Percentiles rank a stretch among this genome's conserved stretches.
Conservation (phyloP, 2,888 invertebrate genomes). For the Leucozona laternaria region DNA sequence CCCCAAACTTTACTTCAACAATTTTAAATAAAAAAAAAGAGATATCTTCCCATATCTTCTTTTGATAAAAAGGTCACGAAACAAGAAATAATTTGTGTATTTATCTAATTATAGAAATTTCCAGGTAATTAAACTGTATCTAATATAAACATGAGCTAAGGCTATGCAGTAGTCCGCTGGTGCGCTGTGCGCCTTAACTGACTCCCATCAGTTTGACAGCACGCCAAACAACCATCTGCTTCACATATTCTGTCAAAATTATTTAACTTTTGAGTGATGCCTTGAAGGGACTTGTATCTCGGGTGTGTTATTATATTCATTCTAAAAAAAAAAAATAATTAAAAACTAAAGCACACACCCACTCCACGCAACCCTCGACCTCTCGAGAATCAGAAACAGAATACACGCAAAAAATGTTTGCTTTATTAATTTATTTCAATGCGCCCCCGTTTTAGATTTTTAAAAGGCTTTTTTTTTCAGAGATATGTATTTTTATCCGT, state of each 20-base stretch:
- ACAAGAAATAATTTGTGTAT: no score
- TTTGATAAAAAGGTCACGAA: no score
- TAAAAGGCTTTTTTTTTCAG: slow-evolving; percentile 46
- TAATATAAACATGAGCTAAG: neutral
- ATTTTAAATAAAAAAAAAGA: no score
- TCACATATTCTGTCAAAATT: slow-evolving; percentile 53
- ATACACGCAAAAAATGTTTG: slow-evolving; percentile 23
- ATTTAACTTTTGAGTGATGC: slow-evolving; percentile 53
- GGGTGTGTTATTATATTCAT: slow-evolving; percentile 49
- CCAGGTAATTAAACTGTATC: slow-evolving; percentile 1
- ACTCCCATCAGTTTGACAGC: slow-evolving; percentile 47
- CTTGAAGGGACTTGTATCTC: slow-evolving; percentile 47
- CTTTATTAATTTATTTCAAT: slow-evolving; percentile 28
- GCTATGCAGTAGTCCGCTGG: no score
- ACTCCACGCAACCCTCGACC: slow-evolving; percentile 58
- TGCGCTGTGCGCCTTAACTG: neutral
- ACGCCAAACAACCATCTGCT: slow-evolving; percentile 64
- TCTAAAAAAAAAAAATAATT: neutral
- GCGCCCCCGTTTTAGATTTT: slow-evolving; percentile 49
- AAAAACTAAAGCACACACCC: slow-evolving; percentile 45
- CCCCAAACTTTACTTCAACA: no score
- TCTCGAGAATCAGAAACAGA: slow-evolving; percentile 15
- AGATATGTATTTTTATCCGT: slow-evolving; percentile 61
- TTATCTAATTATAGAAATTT: no score
- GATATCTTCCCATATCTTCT: no score